These are phyloP conservation scores for Malurus alboscapulatus DNA, from an alignment of 2,113 vertebrate genomes.

Conservation along the genomic window DNA sequence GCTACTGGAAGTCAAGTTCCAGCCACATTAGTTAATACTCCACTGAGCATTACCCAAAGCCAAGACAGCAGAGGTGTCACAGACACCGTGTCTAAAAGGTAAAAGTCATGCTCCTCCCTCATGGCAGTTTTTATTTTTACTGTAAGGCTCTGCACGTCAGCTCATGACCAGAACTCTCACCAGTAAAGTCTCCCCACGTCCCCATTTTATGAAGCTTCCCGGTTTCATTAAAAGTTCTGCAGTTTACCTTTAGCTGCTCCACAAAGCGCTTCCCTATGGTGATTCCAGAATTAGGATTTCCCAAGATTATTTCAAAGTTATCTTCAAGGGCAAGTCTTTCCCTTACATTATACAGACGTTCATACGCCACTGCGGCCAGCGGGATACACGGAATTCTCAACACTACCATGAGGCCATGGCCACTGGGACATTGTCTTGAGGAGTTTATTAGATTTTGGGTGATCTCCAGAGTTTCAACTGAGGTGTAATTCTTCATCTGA, in stretches of 20 bases:
- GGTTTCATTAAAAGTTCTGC: not conserved
- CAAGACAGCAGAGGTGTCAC: not conserved
- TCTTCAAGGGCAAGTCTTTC: slow-evolving; percentile 88
- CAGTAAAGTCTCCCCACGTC: not conserved
- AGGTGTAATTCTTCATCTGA: slow-evolving; percentile 92
- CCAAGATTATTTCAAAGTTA: slow-evolving; percentile 92
- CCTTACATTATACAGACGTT: slow-evolving; percentile 86
- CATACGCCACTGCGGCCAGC: slow-evolving; percentile 87
- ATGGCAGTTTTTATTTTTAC: not conserved
- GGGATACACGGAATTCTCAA: slow-evolving; percentile 90
- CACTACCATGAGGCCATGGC: slow-evolving; percentile 94
- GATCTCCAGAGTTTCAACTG: slow-evolving; percentile 96
- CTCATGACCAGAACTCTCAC: not conserved
- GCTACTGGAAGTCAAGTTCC: not conserved
- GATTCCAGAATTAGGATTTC: slow-evolving; percentile 82
- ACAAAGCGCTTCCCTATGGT: slow-evolving; percentile 87
- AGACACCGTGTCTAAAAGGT: not conserved
- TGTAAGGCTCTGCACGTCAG: not conserved
- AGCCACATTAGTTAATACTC: not conserved
- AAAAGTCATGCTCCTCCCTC: not conserved
- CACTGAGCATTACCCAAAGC: not conserved
- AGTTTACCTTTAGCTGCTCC: slow-evolving; percentile 87
- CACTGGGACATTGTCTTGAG: slow-evolving; percentile 83
- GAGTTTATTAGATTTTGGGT: slow-evolving; percentile 87
- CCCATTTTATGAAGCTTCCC: not conserved